phyloP scores from a whole-genome alignment of 2,113 vertebrate genomes.

The Elaphurus davidianus region DNA sequence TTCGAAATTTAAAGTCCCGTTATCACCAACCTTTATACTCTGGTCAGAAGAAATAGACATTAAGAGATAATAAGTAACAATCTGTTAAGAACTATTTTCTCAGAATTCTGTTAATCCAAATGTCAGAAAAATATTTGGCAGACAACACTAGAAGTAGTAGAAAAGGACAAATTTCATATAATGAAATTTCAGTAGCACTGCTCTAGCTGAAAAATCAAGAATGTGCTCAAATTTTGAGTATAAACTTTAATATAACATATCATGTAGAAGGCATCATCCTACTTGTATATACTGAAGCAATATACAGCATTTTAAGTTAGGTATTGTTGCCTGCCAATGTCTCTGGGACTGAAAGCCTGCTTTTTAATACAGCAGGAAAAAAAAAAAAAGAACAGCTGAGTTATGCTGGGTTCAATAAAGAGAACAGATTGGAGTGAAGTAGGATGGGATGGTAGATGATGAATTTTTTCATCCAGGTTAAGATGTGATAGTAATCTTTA shows the following conservation, averaged over 20 bases:
- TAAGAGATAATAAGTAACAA: background rate
- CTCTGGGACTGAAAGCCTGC: background rate
- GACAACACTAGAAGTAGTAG: background rate
- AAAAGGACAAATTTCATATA: background rate
- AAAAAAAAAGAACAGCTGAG: background rate
- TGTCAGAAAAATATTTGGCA: background rate
- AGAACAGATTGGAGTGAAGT: background rate
- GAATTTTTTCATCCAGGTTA: background rate
- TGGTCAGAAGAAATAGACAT: background rate
- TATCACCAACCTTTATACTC: background rate
- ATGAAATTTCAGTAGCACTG: background rate
- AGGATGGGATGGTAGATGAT: background rate
- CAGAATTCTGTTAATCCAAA: background rate
- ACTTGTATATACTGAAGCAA: background rate
- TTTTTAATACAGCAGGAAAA: background rate
- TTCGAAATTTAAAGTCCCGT: background rate
- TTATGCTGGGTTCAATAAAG: background rate
- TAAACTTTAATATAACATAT: background rate
- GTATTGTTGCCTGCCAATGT: background rate
- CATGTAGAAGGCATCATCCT: too few species aligned
- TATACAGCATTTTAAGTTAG: background rate
- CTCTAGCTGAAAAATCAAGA: background rate
- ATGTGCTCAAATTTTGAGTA: background rate
- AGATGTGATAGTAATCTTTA: background rate
- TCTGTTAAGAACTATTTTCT: background rate